phyloP scores from a whole-genome alignment of 1,140 invertebrate genomes.

The Zaprionus kolodkinae region DNA sequence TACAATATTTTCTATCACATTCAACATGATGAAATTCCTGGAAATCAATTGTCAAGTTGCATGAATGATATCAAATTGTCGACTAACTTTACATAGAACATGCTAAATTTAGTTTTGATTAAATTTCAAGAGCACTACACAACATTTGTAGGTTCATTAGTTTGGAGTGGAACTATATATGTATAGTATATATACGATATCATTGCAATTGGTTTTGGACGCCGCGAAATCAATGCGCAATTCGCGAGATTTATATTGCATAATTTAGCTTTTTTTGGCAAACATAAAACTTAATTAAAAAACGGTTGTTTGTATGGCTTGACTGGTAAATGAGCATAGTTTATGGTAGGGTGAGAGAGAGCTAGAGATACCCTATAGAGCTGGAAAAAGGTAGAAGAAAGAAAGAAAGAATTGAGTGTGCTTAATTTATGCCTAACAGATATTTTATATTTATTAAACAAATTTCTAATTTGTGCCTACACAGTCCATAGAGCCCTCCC shows the following conservation, averaged over 20 bases:
- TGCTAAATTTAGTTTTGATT: not conserved
- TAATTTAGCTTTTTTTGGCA: not conserved
- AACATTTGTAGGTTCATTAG: not conserved
- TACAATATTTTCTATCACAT: not conserved
- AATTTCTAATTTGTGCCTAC: too few relatives aligned
- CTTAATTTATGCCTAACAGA: not conserved
- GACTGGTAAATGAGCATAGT: not conserved
- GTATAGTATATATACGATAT: not conserved
- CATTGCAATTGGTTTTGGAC: not conserved
- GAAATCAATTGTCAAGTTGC: not conserved
- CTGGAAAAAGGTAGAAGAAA: not conserved
- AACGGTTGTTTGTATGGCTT: not conserved
- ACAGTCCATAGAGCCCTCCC: not conserved
- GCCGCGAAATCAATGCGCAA: not conserved
- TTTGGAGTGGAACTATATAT: not conserved
- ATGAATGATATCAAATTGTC: constrained; percentile 2
- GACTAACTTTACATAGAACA: not conserved
- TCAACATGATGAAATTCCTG: constrained; percentile 4
- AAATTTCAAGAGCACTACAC: not conserved
- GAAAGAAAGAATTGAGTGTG: not conserved
- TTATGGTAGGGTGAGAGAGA: not conserved
- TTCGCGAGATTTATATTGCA: not conserved
- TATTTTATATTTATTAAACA: not conserved
- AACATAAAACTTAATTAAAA: not conserved
- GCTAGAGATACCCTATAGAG: not conserved